These are phyloP conservation scores for Amblyornis subalaris DNA, from an alignment of 2,113 vertebrate genomes.

Conservation along the genomic window DNA sequence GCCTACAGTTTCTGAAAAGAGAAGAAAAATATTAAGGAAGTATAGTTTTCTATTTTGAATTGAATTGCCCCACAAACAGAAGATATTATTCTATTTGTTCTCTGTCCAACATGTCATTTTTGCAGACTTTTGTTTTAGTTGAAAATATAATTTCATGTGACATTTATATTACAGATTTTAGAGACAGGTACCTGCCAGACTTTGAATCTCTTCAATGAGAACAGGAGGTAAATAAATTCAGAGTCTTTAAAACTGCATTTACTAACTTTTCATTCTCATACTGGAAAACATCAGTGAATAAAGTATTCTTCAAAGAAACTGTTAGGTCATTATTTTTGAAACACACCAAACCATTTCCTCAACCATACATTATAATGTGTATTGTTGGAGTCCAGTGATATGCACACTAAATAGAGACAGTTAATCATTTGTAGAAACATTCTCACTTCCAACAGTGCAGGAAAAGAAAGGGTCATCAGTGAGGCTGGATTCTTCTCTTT, in stretches of 20 bases:
- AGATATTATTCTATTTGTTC: conserved; percentile 3
- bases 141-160: background rate
- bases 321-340: background rate
- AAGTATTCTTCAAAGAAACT: background rate
- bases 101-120: background rate
- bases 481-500: background rate
- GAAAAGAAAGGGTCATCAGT: background rate
- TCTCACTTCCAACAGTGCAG: background rate
- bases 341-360: background rate
- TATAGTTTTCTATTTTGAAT: background rate
- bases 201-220: background rate
- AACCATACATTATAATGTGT: background rate
- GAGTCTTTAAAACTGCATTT: background rate
- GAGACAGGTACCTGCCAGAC: background rate
- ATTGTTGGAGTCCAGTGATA: background rate
- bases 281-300: background rate
- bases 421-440: background rate
- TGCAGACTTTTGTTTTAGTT: background rate
- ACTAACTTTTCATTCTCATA: background rate
- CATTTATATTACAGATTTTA: background rate
- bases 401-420: background rate
- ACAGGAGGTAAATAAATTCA: background rate
- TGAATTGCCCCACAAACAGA: background rate
- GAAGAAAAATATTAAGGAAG: background rate
- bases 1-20: background rate